Base-by-base conservation (phyloP, 2,113 vertebrate species). In the Stercorarius parasiticus region DNA sequence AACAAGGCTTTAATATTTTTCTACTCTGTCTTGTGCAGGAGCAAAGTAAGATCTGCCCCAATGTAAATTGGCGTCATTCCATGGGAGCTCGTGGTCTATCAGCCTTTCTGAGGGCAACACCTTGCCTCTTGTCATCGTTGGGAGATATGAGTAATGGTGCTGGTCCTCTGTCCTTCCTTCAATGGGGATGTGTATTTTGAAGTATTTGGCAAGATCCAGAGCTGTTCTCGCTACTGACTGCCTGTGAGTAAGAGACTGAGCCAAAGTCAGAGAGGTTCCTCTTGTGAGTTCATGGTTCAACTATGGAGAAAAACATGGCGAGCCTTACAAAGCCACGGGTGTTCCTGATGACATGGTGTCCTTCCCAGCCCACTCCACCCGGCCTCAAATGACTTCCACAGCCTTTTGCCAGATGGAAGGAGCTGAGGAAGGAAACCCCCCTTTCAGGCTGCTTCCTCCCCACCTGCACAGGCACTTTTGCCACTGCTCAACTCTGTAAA, bases 91-190 rank as follows among this genome's bases (percentile, higher is more conserved):
- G 14, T 19, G 81, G 26, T 30, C 50, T 42, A 0, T 42, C 56
- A 78, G 38, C 23, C 18, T 12, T 66, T 22, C 50, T 81, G 55
- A 67, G 62, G 36, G 40, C 30, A 49, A 5, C 2, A 1, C 2
- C 2, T 82, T 66, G 4, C 21, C 50, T 87, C 42, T 62, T 1
- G 0, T 13, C 36, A 3, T 64, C 0, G 0, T 0, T 67, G 69
- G 50, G 36, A n/a, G 42, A 20, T 0, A 0, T 0, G 52, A 65
- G 40, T 17, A 3, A 36, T 0, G 4, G 3, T 11, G 52, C 12
- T 32, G 58, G 4, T 78, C 27, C 56, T 32, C 47, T 59, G 7
- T 15, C 45, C 34, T 53, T 40, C 70, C 59, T 74, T n/a, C 7
- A 17, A 0, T 1, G 32, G 25, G 23, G 38, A 13, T 30, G n/a